Conservation (phyloP, 2,113 vertebrate species). For the Microtus oregoni region DNA sequence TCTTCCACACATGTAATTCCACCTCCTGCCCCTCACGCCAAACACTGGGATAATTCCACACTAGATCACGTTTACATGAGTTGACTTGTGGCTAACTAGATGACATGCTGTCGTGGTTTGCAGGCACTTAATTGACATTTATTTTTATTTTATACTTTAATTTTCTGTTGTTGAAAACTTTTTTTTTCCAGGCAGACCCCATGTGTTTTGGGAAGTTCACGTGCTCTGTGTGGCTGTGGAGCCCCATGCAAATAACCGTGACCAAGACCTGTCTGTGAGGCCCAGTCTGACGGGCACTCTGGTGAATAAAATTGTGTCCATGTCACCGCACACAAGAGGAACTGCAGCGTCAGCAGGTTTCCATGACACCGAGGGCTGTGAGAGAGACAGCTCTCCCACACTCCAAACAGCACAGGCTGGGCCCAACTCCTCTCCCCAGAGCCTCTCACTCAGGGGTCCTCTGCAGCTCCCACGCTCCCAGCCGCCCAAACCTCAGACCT, state of each 20-base stretch:
- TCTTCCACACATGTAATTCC: background rate
- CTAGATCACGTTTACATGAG: background rate
- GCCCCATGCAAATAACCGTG: background rate
- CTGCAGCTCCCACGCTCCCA: background rate
- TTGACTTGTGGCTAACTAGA: background rate
- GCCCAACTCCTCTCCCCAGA: background rate
- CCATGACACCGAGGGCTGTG: background rate
- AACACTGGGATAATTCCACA: background rate
- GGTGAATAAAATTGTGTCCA: background rate
- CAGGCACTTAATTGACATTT: background rate
- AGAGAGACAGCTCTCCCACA: background rate
- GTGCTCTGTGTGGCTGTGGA: rapidly evolving
- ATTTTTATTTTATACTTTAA: constrained; percentile 34
- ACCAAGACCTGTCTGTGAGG: background rate
- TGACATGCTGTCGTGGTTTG: background rate
- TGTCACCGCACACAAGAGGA: background rate
- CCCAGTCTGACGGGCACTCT: background rate
- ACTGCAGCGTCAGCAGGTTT: background rate
- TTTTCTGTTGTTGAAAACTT: background rate
- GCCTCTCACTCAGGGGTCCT: background rate
- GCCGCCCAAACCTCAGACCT: background rate
- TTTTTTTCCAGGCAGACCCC: background rate
- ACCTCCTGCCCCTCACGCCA: background rate
- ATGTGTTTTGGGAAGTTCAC: background rate
- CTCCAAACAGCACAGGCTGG: background rate